These are phyloP conservation scores for Argya squamiceps DNA, from an alignment of 2,797 vertebrate genomes.

Conservation along the genomic window DNA sequence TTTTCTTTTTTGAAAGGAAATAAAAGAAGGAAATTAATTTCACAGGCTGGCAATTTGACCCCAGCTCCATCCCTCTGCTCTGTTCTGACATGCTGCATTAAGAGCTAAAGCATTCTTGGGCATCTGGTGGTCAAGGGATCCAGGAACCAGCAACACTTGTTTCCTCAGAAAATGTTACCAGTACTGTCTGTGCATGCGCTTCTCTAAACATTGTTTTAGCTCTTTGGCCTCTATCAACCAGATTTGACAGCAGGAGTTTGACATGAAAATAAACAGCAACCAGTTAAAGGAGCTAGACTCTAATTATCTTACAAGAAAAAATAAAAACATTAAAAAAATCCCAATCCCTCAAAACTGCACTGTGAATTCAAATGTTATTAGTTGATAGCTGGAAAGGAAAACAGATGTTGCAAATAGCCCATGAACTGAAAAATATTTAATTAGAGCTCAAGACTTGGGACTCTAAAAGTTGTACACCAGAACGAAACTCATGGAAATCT, in stretches of 20 bases:
- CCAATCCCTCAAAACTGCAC: neutral
- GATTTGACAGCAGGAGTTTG: neutral
- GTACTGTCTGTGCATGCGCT: neutral
- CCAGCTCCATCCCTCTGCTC: neutral
- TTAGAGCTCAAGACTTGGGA: neutral
- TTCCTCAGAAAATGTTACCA: neutral
- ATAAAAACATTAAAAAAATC: neutral
- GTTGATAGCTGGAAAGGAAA: neutral
- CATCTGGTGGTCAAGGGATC: neutral
- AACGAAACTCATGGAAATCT: neutral
- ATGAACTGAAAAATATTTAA: neutral
- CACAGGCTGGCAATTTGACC: neutral
- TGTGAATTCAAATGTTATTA: neutral
- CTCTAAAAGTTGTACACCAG: neutral
- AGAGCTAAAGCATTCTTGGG: neutral
- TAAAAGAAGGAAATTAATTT: neutral
- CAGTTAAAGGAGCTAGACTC: neutral
- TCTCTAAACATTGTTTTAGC: neutral
- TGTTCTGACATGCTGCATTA: neutral
- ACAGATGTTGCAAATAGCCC: neutral
- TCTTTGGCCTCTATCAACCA: neutral
- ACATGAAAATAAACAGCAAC: neutral
- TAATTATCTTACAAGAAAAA: neutral
- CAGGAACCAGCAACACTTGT: neutral
- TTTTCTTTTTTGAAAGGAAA: neutral